phyloP scores from a whole-genome alignment of 2,888 invertebrate species.

The Acrobasis repandana region DNA sequence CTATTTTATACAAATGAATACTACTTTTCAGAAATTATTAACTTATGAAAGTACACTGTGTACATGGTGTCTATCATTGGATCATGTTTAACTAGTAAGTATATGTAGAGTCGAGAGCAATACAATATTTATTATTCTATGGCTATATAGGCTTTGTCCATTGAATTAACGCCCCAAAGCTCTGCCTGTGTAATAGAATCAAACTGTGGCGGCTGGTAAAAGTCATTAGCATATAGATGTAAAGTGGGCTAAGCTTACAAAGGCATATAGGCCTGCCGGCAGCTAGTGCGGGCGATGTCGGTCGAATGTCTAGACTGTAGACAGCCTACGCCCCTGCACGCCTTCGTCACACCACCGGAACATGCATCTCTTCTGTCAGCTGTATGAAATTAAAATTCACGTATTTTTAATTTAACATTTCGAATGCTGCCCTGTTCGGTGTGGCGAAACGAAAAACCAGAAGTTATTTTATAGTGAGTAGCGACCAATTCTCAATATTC shows the following conservation, averaged over 20 bases:
- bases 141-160: neutral
- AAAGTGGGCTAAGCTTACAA: constrained; percentile 6
- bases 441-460: no score
- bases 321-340: constrained; percentile 41
- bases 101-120: no score
- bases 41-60: no score
- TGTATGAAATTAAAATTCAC: constrained; percentile 17
- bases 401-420: no score
- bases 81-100: no score
- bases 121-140: no score
- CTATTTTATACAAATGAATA: no score
- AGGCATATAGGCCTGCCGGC: constrained; percentile 29
- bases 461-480: no score
- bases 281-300: constrained; percentile 39
- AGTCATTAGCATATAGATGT: neutral
- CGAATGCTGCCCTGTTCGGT: no score
- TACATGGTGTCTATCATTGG: no score
- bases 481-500: no score
- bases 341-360: constrained; percentile 27
- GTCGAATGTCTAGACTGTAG: constrained; percentile 57
- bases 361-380: constrained; percentile 9
- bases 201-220: neutral
- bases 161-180: neutral
- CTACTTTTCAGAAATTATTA: no score
- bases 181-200: neutral